Evolutionary conservation across 2,797 vertebrate species (phyloP), one percentile per base, ranked within the genome.

Genomic region (Bovichtus variegatus): DNA sequence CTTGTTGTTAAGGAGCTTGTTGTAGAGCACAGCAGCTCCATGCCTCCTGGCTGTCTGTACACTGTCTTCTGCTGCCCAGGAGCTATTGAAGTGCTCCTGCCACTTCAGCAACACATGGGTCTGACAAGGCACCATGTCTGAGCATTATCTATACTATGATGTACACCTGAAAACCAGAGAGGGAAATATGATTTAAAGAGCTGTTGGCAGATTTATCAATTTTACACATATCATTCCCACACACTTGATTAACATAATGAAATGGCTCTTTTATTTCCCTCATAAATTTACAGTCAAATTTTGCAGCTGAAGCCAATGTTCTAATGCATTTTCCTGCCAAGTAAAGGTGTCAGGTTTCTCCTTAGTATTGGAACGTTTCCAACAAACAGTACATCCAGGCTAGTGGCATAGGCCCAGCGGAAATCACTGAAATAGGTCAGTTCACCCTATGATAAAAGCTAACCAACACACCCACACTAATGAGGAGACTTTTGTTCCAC

Each of bases 81-180:
- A 95, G 89, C 95, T 93, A 89, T 96, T 96, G 83, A 95, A 94
- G 91, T 96, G 95, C 92, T 96, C 96, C 91, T 96, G 95, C 95
- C 95, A 96, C 86, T 96, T 96, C 79, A 95, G 90, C 93, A 96
- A 95, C 82, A 96, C 94, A 87, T 95, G 93, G 69, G 94, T 95
- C 92, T 96, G 95, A 89, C 93, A 94, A 83, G 95, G 94, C 91
- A 96, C 92, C 96, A 96, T 96, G 89, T 93, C 92, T 94, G 85
- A 79, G 88, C 95, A 95, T 96, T 91, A 94, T 95, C 92, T 90
- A 83, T 60, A 74, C 83, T 51, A 71, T 55, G 70, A 77, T 75
- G 66, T 61, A 80, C 79, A 82, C 91, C 94, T 94, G 80, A 49
- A 87, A 90, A 25, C 71, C 25, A 76, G 6, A 82, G 34, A 38